Percentiles rank a stretch among this genome's conserved stretches.
These are phyloP conservation scores for Eupsilia transversa DNA, from an alignment of 2,888 invertebrate species.

Conservation along the genomic window DNA sequence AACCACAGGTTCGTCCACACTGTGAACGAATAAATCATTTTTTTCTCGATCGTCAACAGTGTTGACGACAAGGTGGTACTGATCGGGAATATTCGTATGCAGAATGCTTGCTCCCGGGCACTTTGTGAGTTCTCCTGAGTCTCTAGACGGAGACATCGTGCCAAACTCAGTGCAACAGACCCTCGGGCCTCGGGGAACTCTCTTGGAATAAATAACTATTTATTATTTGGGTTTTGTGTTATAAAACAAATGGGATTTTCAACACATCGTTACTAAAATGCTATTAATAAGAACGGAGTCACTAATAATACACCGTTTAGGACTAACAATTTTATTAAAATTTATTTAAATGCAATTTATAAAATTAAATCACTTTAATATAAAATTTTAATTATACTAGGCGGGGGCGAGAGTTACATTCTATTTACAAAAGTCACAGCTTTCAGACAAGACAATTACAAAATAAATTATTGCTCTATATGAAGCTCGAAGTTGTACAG, in stretches of 20 bases:
- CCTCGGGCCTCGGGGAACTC: too few relatives aligned
- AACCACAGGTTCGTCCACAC: too few relatives aligned
- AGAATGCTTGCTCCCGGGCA: too few relatives aligned
- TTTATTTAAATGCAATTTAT: slow-evolving; percentile 64
- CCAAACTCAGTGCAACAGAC: too few relatives aligned
- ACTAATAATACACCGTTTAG: slow-evolving; percentile 19
- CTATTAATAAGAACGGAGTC: not conserved
- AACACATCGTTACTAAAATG: not conserved
- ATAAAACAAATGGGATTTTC: slow-evolving; percentile 1
- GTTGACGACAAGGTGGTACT: too few relatives aligned
- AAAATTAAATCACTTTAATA: slow-evolving; percentile 60
- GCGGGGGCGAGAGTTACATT: not conserved
- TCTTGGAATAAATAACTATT: not conserved
- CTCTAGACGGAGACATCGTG: too few relatives aligned
- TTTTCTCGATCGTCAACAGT: too few relatives aligned
- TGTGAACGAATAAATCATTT: too few relatives aligned
- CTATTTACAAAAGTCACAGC: slow-evolving; percentile 1
- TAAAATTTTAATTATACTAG: slow-evolving; percentile 27
- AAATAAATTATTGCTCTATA: not conserved
- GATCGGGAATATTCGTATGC: too few relatives aligned
- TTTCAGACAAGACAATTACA: not conserved
- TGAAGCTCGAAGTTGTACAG: not conserved
- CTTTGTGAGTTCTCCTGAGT: too few relatives aligned
- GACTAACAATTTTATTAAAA: slow-evolving; percentile 59
- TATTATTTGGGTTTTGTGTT: not conserved